These are phyloP conservation scores for Lateolabrax maculatus DNA, from an alignment of 2,797 vertebrate species.

Conservation along the genomic window DNA sequence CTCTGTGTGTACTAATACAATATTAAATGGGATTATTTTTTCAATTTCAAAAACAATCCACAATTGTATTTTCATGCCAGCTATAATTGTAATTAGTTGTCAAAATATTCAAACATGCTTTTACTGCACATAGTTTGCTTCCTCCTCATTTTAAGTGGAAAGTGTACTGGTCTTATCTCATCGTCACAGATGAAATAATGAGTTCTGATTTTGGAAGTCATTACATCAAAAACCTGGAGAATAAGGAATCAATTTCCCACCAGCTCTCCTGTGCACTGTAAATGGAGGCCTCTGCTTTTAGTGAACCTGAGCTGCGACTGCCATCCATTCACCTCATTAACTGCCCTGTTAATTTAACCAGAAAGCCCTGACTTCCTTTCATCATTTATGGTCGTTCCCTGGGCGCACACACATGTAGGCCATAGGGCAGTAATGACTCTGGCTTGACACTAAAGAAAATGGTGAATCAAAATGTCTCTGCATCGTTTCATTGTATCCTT, in stretches of 20 bases:
- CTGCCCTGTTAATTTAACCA: constrained; percentile 44
- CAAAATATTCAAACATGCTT: not conserved
- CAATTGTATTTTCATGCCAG: not conserved
- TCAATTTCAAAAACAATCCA: not conserved
- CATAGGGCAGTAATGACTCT: constrained; percentile 25
- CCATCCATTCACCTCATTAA: constrained; percentile 63
- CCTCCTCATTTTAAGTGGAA: constrained; percentile 8
- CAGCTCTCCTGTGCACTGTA: constrained; percentile 7
- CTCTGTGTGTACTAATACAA: not conserved
- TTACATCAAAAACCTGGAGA: constrained; percentile 41
- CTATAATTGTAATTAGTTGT: not conserved
- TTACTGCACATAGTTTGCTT: not conserved
- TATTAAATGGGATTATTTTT: not conserved
- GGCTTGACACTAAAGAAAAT: constrained; percentile 29
- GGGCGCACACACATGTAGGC: constrained; percentile 13
- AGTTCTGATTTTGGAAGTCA: constrained; percentile 56
- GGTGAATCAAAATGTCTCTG: constrained; percentile 42
- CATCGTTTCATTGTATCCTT: not conserved
- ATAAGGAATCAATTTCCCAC: constrained; percentile 22
- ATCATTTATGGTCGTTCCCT: constrained; percentile 46
- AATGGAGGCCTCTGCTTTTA: constrained; percentile 29
- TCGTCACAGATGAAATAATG: constrained; percentile 16
- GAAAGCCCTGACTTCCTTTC: constrained; percentile 53
- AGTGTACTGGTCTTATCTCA: constrained; percentile 6
- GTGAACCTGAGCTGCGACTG: constrained; percentile 42